Evolutionary conservation across 2,797 vertebrate species (phyloP).

Genomic region (Platalea minor): DNA sequence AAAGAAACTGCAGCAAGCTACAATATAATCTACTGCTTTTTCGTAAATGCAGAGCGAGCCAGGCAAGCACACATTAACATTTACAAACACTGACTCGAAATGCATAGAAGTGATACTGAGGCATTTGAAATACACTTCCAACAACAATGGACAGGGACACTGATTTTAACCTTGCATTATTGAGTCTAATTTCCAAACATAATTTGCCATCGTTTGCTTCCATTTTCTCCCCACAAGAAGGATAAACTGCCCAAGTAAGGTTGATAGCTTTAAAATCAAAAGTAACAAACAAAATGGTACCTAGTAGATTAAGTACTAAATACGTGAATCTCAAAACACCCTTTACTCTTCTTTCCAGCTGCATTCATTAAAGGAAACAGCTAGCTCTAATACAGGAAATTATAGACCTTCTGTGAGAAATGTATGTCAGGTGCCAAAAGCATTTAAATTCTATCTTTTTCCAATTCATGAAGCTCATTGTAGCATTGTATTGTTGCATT

Average conservation of each 20-base stretch:
- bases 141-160: not conserved
- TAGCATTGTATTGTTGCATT: conserved; percentile 70
- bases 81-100: conserved; percentile 48
- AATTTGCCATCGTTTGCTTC: not conserved
- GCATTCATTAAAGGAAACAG: conserved; percentile 39
- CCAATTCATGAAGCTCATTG: conserved; percentile 72
- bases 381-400: conserved; percentile 65
- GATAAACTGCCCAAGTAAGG: not conserved
- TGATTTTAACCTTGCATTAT: conserved; percentile 28
- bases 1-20: not conserved
- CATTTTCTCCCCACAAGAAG: not conserved
- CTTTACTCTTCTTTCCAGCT: conserved; percentile 25
- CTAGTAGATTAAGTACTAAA: conserved; percentile 19
- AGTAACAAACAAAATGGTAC: conserved; percentile 8
- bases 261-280: conserved; percentile 46
- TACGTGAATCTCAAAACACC: not conserved
- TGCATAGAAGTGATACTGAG: not conserved
- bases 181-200: not conserved
- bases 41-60: not conserved
- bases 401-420: conserved; percentile 64
- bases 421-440: conserved; percentile 70
- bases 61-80: not conserved
- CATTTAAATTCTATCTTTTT: conserved; percentile 70
- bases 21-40: not conserved
- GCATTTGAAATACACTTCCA: conserved; percentile 10